Evolutionary conservation across 2,797 vertebrate species (phyloP).

Genomic region (Scomberomorus guttatus): DNA sequence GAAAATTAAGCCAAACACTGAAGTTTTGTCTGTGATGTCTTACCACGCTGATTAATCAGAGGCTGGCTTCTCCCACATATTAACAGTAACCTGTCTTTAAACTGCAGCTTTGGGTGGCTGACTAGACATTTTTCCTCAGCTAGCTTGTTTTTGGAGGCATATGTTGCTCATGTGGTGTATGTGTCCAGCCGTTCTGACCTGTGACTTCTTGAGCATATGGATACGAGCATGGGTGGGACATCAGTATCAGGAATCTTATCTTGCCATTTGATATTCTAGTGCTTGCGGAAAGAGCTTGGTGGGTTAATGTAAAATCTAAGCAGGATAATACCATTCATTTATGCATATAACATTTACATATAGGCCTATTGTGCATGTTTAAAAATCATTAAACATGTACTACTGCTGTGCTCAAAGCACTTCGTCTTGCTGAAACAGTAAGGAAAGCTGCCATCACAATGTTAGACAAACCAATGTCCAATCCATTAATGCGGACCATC

Average conservation of each 20-base stretch:
- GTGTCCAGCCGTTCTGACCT: background rate
- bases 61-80: background rate
- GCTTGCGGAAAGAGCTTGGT: background rate
- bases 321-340: background rate
- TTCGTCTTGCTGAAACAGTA: constrained; percentile 8
- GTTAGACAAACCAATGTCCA: constrained; percentile 34
- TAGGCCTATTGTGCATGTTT: background rate
- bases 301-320: background rate
- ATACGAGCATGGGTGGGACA: background rate
- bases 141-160: constrained; percentile 3
- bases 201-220: constrained; percentile 6
- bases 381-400: background rate
- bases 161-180: background rate
- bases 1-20: constrained; percentile 6
- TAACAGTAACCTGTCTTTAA: background rate
- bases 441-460: constrained; percentile 11
- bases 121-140: background rate
- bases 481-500: constrained; percentile 38
- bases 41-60: background rate
- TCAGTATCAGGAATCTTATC: background rate
- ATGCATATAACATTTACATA: background rate
- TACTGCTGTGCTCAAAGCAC: background rate
- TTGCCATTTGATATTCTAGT: constrained; percentile 10
- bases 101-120: background rate
- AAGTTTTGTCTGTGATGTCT: background rate